Evolutionary conservation across 2,888 invertebrate genomes (phyloP), one percentile per base, ranked within the genome.

Genomic region (Leptopterna dolabrata): DNA sequence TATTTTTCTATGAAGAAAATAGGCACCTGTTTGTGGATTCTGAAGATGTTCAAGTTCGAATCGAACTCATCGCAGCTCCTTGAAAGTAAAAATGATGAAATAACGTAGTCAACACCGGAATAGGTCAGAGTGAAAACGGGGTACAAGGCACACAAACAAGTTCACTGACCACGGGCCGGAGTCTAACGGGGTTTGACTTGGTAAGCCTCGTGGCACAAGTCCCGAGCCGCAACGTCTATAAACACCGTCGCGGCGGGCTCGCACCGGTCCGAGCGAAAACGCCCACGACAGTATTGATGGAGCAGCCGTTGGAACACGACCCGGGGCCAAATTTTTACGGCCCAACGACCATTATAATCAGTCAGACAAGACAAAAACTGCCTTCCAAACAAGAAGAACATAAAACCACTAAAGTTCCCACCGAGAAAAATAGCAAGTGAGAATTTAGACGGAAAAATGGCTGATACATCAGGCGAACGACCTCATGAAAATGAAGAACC

Each of bases 131-230:
- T 36, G 73, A 30, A n/a, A 30, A 30, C 36, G 36, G 45, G 0
- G 43, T 29, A 24, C 45, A 45, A 78, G 78, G 78, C 78, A 78
- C 78, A 78, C 78, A 78, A 71, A 45, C 78, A 78, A 78, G 78
- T 78, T 78, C 78, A 78, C 78, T 78, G 78, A 78, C 78, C 78
- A 78, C 45, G 9, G 63, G 63, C 63, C 45, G 16, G 3, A 45
- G 19, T 16, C 14, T 78, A 78, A 78, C 78, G 78, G 78, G 13
- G 0, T 45, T 45, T 7, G 47, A 45, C 78, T 45, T 19, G 0
- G 14, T 30, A 73, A 24, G 24, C 63, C 55, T 9, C 63, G 19
- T 63, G 63, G 63, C 27, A n/a, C 27, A 24, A 24, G 63, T 4
- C n/a, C 63, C 63, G 1, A 6, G 63, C 27, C 55, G 19, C 63